Base-by-base conservation (phyloP, 2,113 vertebrate genomes). In the Hyperoodon ampullatus region DNA sequence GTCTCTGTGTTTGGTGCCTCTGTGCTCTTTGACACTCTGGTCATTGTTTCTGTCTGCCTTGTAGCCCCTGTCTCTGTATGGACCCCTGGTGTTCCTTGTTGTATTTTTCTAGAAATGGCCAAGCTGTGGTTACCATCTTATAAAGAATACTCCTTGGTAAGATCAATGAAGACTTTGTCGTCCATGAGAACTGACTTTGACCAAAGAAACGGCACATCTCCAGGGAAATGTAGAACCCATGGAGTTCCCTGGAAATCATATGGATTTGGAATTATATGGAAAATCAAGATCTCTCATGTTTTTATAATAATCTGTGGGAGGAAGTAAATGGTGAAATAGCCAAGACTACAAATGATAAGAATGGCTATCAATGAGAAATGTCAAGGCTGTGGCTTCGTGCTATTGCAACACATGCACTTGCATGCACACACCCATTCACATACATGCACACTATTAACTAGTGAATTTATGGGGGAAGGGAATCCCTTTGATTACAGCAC, bases 361-460 rank as follows among this genome's bases (percentile, higher is more conserved):
- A 6, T 30, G 50, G 80, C 87, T 58, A 0, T 81, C 42, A 6
- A 0, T 44, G 85, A 88, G 39, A 35, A 81, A 0, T 23, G 35
- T n/a, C 39, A 9, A 47, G 70, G 65, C 30, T 7, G 42, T 26
- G 77, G n/a, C 13, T 50, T 2, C 50, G 60, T 15, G 23, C 81
- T 33, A 33, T 30, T 23, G 23, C 14, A 80, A 23, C 21, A 30
- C 35, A 63, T 28, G 26, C 24, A 6, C n/a, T n/a, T 18, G 26
- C 30, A 8, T 19, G 15, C 55, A 66, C 30, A 7, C 2, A 30
- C n/a, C 30, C 6, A 0, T 18, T 26, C 44, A 26, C 8, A 0
- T 6, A 5, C 15, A 3, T 6, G 3, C 9, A 1, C 23, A 4
- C 18, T n/a, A 2, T 19, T 47, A 77, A n/a, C 63, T 53, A 35